Conservation (phyloP, 2,888 invertebrate species). For the Craniophora ligustri region DNA sequence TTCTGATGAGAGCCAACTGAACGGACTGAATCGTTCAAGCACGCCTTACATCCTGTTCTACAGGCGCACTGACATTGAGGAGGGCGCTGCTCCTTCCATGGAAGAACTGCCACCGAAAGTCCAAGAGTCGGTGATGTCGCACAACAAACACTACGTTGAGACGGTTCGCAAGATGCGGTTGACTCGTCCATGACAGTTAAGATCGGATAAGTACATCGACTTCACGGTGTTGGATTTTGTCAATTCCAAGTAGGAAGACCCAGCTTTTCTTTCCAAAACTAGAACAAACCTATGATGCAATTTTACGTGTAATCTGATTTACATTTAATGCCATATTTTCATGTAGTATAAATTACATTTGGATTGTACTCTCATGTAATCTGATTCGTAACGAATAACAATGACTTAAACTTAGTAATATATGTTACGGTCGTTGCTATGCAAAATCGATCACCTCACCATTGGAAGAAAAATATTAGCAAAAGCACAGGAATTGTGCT, state of each 20-base stretch:
- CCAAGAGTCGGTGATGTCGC: conserved; percentile 70
- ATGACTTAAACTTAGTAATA: conserved; percentile 27
- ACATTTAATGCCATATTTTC: no score
- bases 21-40: conserved; percentile 90
- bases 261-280: conserved; percentile 22
- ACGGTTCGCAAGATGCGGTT: conserved; percentile 64
- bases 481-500: conserved; percentile 19
- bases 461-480: neutral
- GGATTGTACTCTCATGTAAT: neutral
- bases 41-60: conserved; percentile 96
- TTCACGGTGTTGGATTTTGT: conserved; percentile 67
- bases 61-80: conserved; percentile 80
- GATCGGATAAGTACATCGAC: conserved; percentile 68
- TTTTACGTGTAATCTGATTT: conserved; percentile 21
- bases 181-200: conserved; percentile 73
- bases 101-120: conserved; percentile 72
- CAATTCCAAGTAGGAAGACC: conserved; percentile 44
- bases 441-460: conserved; percentile 11
- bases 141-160: conserved; percentile 77
- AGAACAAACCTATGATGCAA: conserved; percentile 22
- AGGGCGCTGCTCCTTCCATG: conserved; percentile 67
- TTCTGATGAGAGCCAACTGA: conserved; percentile 89
- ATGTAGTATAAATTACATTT: neutral
- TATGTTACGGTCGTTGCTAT: conserved; percentile 52
- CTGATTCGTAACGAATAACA: neutral